Evolutionary conservation across 2,113 vertebrate genomes (phyloP).

Genomic region (Otis tarda): DNA sequence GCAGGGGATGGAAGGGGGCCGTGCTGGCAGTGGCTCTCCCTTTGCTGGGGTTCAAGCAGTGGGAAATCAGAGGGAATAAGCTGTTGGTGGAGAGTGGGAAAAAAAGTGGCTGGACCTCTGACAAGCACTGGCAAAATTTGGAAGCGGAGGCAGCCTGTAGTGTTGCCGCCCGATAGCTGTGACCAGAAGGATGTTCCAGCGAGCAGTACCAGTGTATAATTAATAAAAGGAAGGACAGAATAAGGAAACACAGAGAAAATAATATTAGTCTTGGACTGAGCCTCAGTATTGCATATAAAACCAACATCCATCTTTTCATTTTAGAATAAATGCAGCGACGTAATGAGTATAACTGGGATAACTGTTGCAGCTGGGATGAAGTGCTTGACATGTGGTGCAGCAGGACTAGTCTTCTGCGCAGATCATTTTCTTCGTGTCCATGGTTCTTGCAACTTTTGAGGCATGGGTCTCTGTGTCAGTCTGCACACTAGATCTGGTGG

Average conservation of each 20-base stretch:
- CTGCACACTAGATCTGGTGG: background rate
- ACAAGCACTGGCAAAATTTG: background rate
- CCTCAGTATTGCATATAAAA: background rate
- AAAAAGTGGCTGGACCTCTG: background rate
- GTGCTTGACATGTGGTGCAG: background rate
- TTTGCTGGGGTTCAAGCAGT: background rate
- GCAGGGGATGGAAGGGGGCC: background rate
- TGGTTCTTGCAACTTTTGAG: background rate
- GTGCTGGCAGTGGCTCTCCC: background rate
- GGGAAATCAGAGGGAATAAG: background rate
- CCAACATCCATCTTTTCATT: background rate
- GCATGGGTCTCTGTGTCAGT: background rate
- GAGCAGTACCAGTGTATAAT: background rate
- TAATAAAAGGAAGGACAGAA: constrained; percentile 9
- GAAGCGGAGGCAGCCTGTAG: background rate
- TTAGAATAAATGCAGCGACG: background rate
- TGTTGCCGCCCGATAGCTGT: background rate
- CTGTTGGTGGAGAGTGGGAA: background rate
- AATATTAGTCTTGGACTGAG: constrained; percentile 18
- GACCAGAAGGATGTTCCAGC: background rate
- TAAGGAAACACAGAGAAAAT: background rate
- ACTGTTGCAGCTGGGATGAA: constrained; percentile 1
- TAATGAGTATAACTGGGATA: background rate
- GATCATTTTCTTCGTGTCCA: background rate
- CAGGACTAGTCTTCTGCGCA: background rate